Base-by-base conservation (phyloP, 1,140 invertebrate genomes). In the Triops cancriformis region DNA sequence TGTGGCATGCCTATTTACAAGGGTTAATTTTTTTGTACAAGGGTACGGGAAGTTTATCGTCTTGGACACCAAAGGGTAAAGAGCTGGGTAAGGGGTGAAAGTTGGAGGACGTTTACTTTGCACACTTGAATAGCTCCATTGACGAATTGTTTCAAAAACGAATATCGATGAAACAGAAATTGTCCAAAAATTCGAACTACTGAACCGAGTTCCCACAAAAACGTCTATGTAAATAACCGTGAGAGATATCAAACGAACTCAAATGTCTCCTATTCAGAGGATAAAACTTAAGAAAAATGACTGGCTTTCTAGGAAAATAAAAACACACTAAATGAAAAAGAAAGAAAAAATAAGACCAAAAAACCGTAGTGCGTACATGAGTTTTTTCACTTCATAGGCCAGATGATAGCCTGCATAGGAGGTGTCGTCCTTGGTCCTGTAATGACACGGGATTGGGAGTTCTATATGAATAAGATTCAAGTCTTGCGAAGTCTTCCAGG, bases 311-410 rank as follows among this genome's bases (percentile, higher is more conserved):
- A 77, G 18, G 72, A 73, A 26, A 73, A 11, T n/a, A n/a, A n/a
- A n/a, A n/a, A 76, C 72, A 45, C 27, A 42, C 26, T 74, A 42
- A 26, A 12, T 41, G 10, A 78, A 76, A 27, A 18, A n/a, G 28
- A 45, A 28, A 26, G 14, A 75, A 41, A 72, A 26, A 73, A 73
- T 76, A n/a, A 79, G 73, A 76, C 80, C 79, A 73, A 79, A 73
- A 80, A 79, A 81, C 76, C 76, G 73, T 81, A 85, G 90, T 89
- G 91, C 93, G 90, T 96, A 97, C 95, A 97, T 97, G 90, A 97
- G 94, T 90, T 97, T 97, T 94, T 97, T 97, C 89, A 97, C 95
- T 95, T 97, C 95, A 90, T 97, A 97, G 90, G 94, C 94, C 88
- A 97, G 93, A 90, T 97, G 95, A 91, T 96, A 96, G 88, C 94